A percentile compares a stretch with the other conserved stretches of the same genome.
Evolutionary conservation across 2,113 vertebrate species (phyloP).

Genomic region (Aix galericulata): DNA sequence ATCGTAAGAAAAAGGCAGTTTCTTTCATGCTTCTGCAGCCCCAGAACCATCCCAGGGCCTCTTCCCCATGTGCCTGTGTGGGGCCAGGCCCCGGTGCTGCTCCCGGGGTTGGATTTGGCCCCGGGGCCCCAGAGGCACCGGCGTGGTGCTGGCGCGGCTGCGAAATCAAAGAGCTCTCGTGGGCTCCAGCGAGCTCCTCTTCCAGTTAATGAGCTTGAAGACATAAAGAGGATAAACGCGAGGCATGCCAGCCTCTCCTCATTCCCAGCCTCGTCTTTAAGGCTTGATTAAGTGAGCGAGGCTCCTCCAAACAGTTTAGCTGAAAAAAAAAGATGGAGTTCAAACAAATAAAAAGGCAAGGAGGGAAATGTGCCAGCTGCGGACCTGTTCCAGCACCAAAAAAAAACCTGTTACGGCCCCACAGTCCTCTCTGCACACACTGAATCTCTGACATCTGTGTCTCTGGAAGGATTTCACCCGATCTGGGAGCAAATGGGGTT

Average conservation of each 20-base stretch:
- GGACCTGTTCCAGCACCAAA: neutral
- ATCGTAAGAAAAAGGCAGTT: neutral
- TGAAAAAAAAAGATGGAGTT: fast-evolving
- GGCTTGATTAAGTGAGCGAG: fast-evolving
- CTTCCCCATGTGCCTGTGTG: fast-evolving
- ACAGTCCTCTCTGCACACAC: neutral
- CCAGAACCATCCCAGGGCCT: fast-evolving
- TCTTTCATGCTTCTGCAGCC: neutral
- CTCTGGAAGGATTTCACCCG: too few relatives aligned
- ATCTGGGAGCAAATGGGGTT: too few relatives aligned
- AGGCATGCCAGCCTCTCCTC: fast-evolving
- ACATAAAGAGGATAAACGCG: fast-evolving
- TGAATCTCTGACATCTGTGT: neutral
- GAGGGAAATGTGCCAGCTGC: neutral
- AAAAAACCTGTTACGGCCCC: fast-evolving
- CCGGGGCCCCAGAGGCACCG: fast-evolving
- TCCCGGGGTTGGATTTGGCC: neutral
- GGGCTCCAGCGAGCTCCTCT: neutral
- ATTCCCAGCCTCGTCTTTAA: fast-evolving
- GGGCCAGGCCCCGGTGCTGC: neutral
- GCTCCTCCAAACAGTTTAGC: neutral
- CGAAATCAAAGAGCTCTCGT: fast-evolving
- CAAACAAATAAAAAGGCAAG: neutral
- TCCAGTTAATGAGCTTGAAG: neutral
- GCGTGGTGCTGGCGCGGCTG: fast-evolving